Conservation (phyloP, 2,888 invertebrate species). For the Liopterus haemorrhoidalis region DNA sequence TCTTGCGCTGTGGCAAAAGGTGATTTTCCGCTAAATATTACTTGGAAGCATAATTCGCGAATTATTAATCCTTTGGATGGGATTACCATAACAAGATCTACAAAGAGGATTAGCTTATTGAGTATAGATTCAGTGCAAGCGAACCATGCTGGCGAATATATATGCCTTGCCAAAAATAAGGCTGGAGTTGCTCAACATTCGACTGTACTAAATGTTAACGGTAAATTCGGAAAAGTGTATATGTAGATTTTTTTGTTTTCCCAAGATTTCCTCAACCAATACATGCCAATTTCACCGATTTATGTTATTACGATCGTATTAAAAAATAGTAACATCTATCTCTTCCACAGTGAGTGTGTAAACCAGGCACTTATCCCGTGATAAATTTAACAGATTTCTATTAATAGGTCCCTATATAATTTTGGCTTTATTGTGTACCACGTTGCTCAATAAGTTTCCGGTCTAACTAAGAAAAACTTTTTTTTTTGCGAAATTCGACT, state of each 20-base stretch:
- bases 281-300: too few relatives aligned
- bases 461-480: too few relatives aligned
- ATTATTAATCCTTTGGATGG: constrained; percentile 52
- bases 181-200: constrained; percentile 58
- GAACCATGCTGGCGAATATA: constrained; percentile 60
- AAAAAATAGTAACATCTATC: too few relatives aligned
- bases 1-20: constrained; percentile 57
- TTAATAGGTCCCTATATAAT: too few relatives aligned
- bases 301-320: too few relatives aligned
- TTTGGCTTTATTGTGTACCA: too few relatives aligned
- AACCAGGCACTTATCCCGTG: too few relatives aligned
- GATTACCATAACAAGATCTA: constrained; percentile 51
- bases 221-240: constrained; percentile 47
- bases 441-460: too few relatives aligned
- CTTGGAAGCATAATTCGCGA: constrained; percentile 67
- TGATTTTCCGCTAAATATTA: constrained; percentile 66
- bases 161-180: constrained; percentile 58
- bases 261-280: too few relatives aligned
- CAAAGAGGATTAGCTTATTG: constrained; percentile 59
- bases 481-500: too few relatives aligned
- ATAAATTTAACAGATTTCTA: too few relatives aligned
- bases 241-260: not conserved
- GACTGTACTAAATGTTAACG: constrained; percentile 60
- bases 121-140: constrained; percentile 63
- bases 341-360: too few relatives aligned